These are phyloP conservation scores for Euwallacea similis DNA, from an alignment of 1,140 invertebrate genomes.

Conservation along the genomic window DNA sequence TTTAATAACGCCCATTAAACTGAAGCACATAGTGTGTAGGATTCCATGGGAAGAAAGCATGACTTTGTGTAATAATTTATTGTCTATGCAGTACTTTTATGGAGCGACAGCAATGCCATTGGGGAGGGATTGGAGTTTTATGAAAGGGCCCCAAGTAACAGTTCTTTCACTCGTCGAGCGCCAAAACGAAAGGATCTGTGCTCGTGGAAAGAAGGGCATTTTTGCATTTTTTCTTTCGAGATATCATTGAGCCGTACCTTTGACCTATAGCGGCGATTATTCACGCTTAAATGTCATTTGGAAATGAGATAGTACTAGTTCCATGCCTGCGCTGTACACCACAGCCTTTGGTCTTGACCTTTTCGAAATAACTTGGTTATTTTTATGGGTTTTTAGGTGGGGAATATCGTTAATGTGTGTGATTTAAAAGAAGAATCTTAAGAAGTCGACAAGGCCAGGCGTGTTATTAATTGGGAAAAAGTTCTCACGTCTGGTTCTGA, in stretches of 20 bases:
- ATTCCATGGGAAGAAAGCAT: slow-evolving; percentile 28
- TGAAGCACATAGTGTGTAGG: slow-evolving; percentile 13
- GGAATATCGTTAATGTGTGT: no score
- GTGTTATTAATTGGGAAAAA: no score
- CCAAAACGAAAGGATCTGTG: not conserved
- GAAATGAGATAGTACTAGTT: slow-evolving; percentile 2
- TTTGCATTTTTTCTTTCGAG: not conserved
- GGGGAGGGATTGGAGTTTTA: not conserved
- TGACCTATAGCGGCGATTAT: not conserved
- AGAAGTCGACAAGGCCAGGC: no score
- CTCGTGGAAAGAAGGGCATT: no score
- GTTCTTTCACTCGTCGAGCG: not conserved
- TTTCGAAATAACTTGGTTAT: slow-evolving; percentile 1
- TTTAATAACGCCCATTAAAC: slow-evolving; percentile 7
- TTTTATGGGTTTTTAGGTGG: not conserved
- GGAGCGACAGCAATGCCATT: not conserved
- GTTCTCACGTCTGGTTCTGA: no score
- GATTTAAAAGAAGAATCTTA: no score
- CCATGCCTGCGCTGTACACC: not conserved
- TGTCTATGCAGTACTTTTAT: not conserved
- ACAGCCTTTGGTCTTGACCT: slow-evolving; percentile 1
- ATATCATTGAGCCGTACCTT: slow-evolving; percentile 1
- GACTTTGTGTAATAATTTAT: slow-evolving; percentile 16
- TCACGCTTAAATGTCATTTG: slow-evolving; percentile 7
- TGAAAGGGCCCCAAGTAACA: not conserved